Evolutionary conservation across 2,888 invertebrate genomes (phyloP), one percentile per base, ranked within the genome.

Genomic region (Spisula subtruncata): DNA sequence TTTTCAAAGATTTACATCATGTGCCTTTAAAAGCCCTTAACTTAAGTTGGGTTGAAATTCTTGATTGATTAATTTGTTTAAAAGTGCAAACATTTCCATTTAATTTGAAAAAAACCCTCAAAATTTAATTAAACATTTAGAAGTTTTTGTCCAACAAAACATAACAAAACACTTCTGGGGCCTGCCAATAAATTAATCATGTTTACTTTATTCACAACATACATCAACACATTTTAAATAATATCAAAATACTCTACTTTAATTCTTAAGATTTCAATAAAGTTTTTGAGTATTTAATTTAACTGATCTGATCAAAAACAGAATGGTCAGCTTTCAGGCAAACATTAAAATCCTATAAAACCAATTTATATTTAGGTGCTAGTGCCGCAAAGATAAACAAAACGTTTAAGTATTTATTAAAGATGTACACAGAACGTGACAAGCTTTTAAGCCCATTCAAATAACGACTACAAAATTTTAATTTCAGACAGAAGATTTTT

Each of bases 371-470:
- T 66, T 66, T 12, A 12, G 60, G 60, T 66, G 60, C 25, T 12
- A 66, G 60, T 25, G 12, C n/a, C n/a, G 25, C 60, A 66, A 25
- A 66, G n/a, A 25, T 66, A 66, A 66, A 66, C 25, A 66, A n/a
- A 66, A 66, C 60, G 25, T 66, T 66, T 66, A 66, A 66, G 60
- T 20, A 25, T 66, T 66, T 25, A 66, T 66, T 66, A 25, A 66
- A 66, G 25, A 66, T 8, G 25, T 66, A 66, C 25, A 66, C 25
- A 66, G n/a, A 66, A 25, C 41, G 25, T n/a, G n/a, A 66, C 25
- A 66, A n/a, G 25, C 60, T 8, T 2, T n/a, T 60, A n/a, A 8
- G 8, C 25, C n/a, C 20, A 66, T 25, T 66, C 60, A 66, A 66
- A 10, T 66, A 56, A 0, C 20, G 56, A 18, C n/a, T 5, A 20